These are phyloP conservation scores for Kuschelorhynchus macadamiae DNA, from an alignment of 2,888 invertebrate genomes.

Conservation along the genomic window DNA sequence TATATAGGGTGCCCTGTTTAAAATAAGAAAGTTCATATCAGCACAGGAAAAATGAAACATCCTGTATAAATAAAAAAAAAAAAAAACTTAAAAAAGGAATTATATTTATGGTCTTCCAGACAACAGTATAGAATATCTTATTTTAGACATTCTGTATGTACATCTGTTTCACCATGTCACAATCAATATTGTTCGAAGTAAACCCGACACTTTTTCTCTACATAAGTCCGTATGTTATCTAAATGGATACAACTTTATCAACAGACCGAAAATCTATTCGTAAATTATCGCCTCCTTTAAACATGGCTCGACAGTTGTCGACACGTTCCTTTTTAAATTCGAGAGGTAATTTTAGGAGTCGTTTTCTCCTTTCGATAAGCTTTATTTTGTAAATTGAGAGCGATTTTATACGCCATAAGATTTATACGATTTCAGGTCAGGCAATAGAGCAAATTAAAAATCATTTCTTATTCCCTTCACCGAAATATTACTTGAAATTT, in stretches of 20 bases:
- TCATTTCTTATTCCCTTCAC: constrained; percentile 5
- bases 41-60: too few relatives aligned
- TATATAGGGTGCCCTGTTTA: too few relatives aligned
- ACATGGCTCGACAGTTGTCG: constrained; percentile 26
- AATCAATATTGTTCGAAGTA: too few relatives aligned
- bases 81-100: too few relatives aligned
- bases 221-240: constrained; percentile 30
- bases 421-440: constrained; percentile 36
- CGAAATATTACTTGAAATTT: too few relatives aligned
- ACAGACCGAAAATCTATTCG: constrained; percentile 33
- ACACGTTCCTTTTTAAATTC: constrained; percentile 34
- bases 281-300: constrained; percentile 36
- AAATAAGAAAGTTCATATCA: too few relatives aligned
- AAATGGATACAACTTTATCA: constrained; percentile 39
- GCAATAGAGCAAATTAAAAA: constrained; percentile 26
- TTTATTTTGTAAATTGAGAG: constrained; percentile 45
- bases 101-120: too few relatives aligned
- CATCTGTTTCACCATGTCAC: too few relatives aligned
- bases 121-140: too few relatives aligned
- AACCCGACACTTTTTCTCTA: too few relatives aligned
- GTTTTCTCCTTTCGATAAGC: constrained; percentile 33
- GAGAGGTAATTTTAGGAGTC: constrained; percentile 40
- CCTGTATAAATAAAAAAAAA: too few relatives aligned
- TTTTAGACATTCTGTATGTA: too few relatives aligned
- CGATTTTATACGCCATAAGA: constrained; percentile 41